Percentiles rank a stretch among this genome's conserved stretches.
Evolutionary conservation across 1,140 invertebrate species (phyloP).

Genomic region (Phenacoccus solenopsis): DNA sequence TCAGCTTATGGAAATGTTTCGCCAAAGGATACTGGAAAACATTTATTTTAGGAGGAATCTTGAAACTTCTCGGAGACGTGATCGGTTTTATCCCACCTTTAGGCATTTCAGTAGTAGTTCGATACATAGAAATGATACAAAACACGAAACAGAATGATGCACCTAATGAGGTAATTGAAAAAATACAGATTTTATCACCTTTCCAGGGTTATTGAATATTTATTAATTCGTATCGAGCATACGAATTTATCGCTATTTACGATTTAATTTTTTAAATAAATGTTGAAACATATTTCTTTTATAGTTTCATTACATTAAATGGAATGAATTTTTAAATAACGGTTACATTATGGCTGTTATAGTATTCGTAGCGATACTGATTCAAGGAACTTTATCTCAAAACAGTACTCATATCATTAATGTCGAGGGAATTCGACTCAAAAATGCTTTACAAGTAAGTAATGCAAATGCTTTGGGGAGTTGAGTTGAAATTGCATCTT

Average conservation of each 20-base stretch:
- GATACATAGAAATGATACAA: slow-evolving; percentile 39
- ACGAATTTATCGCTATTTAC: too few relatives aligned
- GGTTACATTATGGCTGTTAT: slow-evolving; percentile 62
- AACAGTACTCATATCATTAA: slow-evolving; percentile 68
- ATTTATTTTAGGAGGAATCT: slow-evolving; percentile 54
- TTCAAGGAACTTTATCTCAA: slow-evolving; percentile 71
- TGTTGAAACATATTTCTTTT: background rate
- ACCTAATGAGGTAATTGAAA: background rate
- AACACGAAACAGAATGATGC: background rate
- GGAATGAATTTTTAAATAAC: slow-evolving; percentile 52
- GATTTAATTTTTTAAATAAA: too few relatives aligned
- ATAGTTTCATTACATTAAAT: slow-evolving; percentile 29
- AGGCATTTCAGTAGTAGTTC: slow-evolving; percentile 57
- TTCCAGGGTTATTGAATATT: too few relatives aligned
- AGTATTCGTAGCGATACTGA: slow-evolving; percentile 54
- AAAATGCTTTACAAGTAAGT: slow-evolving; percentile 60
- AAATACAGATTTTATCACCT: too few relatives aligned
- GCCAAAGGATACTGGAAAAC: slow-evolving; percentile 54
- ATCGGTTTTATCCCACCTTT: slow-evolving; percentile 61
- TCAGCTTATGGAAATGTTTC: slow-evolving; percentile 52
- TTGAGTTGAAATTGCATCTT: background rate
- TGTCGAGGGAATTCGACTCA: slow-evolving; percentile 60
- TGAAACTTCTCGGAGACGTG: slow-evolving; percentile 64
- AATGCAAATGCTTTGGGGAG: background rate
- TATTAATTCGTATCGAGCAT: too few relatives aligned